Evolutionary conservation across 2,888 invertebrate genomes (phyloP).

Genomic region (Rapana venosa): DNA sequence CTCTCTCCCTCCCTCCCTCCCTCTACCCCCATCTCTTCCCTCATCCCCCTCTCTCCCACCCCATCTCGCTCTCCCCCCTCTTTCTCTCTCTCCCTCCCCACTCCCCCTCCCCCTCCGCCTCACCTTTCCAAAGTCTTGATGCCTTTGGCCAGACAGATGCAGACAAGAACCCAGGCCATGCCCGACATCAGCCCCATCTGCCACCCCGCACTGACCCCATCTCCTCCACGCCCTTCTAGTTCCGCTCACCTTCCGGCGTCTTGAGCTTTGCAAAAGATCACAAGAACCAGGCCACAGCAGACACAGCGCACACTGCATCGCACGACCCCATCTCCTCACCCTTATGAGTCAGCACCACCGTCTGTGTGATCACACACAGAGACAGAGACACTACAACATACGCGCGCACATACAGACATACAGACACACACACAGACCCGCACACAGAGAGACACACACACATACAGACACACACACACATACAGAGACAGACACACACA

Average conservation of each 20-base stretch:
- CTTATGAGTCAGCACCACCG: conserved; percentile 76
- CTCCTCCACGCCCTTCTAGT: conserved; percentile 73
- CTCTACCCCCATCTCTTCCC: too few relatives aligned
- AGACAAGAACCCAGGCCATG: conserved; percentile 84
- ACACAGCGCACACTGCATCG: too few relatives aligned
- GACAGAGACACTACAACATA: not conserved
- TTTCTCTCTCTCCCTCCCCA: too few relatives aligned
- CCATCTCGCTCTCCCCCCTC: too few relatives aligned
- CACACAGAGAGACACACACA: not conserved
- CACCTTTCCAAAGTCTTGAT: conserved; percentile 78
- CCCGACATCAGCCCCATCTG: conserved; percentile 87
- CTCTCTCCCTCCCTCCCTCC: too few relatives aligned
- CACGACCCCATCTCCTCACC: too few relatives aligned
- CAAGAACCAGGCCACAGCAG: too few relatives aligned
- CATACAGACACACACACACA: not conserved
- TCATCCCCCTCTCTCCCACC: too few relatives aligned
- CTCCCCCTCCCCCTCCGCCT: not conserved
- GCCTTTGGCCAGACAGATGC: conserved; percentile 75
- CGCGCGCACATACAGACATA: not conserved
- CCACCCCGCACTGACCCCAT: conserved; percentile 78
- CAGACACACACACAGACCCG: not conserved
- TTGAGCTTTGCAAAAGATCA: too few relatives aligned
- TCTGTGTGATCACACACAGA: conserved; percentile 58
- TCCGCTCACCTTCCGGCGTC: too few relatives aligned
- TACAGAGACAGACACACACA: not conserved